These are phyloP conservation scores for Rhinoderma darwinii DNA, from an alignment of 2,113 vertebrate species.

Conservation along the genomic window DNA sequence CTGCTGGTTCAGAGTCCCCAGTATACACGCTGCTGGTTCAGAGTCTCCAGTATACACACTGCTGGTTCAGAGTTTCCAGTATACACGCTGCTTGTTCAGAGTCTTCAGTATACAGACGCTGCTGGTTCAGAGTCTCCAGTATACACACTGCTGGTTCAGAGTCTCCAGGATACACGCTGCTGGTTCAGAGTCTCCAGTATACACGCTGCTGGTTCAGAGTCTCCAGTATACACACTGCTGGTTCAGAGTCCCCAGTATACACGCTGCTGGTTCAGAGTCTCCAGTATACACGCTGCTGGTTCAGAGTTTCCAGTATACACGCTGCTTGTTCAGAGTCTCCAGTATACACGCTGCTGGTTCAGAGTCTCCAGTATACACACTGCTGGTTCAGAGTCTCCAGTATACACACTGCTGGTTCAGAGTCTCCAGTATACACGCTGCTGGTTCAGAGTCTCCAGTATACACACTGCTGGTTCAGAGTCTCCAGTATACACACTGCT, in stretches of 20 bases:
- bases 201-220: not conserved
- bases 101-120: not conserved
- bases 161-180: not conserved
- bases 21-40: not conserved
- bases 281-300: too few species aligned
- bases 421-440: too few species aligned
- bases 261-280: not conserved
- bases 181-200: not conserved
- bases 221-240: not conserved
- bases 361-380: too few species aligned
- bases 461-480: too few species aligned
- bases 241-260: not conserved
- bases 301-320: not conserved
- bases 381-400: too few species aligned
- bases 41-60: not conserved
- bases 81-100: not conserved
- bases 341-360: too few species aligned
- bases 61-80: not conserved
- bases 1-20: not conserved
- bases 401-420: too few species aligned
- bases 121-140: not conserved
- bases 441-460: too few species aligned
- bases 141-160: not conserved
- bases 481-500: too few species aligned
- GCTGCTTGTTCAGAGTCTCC: too few species aligned